Evolutionary conservation across 2,113 vertebrate species (phyloP), one percentile per base, ranked within the genome.

Genomic region (Ranitomeya imitator): DNA sequence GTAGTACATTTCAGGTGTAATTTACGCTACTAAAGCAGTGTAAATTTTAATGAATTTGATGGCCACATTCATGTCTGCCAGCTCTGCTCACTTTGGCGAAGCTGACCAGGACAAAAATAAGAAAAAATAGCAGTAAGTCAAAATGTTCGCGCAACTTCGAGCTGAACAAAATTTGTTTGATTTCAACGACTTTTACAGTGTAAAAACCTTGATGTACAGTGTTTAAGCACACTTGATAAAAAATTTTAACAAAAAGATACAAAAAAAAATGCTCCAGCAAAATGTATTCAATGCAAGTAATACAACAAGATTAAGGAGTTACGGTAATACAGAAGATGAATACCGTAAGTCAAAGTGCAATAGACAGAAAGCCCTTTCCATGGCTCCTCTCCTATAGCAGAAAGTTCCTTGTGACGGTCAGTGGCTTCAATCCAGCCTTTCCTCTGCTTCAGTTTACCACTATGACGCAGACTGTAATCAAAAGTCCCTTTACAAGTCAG

Each of bases 351-450:
- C 96, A 96, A 97, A 97, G 97, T 96, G 95, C 96, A 93, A 94
- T 95, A 94, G 94, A 93, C 95, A 92, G 92, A 93, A 95, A 95
- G 92, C 94, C 94, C 93, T 95, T 96, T 59, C 96, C 95, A 95
- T 95, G 95, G 95, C 94, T 94, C 92, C 93, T 92, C 94, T 94
- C 93, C 95, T 96, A 94, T 95, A 94, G 92, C 96, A 97, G 97
- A 97, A 96, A 95, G 96, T 95, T 94, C 95, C 26, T 52, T 93
- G 94, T 97, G 97, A 98, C 26, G 96, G 95, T 97, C 96, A 97
- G 96, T 96, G 96, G 96, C 96, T 96, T 93, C 92, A 90, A 93
- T 95, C 96, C 96, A 98, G 96, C 92, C 95, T 96, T 94, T 69
- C 26, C 81, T 37, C 69, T 61, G 61, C 57, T 60, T 83, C 94